These are phyloP conservation scores for Nicator chloris DNA, from an alignment of 2,113 vertebrate genomes.

Conservation along the genomic window DNA sequence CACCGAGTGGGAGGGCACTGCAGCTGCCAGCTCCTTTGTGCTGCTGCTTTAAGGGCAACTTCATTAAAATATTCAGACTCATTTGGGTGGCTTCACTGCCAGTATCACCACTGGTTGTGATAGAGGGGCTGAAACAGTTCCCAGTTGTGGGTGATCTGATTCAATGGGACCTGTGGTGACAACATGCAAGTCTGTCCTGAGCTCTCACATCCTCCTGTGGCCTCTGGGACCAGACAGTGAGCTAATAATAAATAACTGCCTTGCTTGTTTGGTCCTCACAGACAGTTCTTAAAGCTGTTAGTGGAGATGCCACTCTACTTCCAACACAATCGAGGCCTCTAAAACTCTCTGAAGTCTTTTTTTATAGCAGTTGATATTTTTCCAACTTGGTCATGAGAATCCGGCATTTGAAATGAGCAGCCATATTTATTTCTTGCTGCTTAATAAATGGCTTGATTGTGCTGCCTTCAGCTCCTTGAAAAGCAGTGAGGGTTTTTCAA, in stretches of 20 bases:
- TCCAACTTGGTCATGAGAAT: background rate
- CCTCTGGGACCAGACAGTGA: background rate
- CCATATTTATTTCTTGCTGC: background rate
- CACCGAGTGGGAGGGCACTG: background rate
- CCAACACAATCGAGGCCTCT: background rate
- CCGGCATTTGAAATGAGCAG: background rate
- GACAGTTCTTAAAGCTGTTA: background rate
- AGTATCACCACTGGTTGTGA: background rate
- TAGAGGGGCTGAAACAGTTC: background rate
- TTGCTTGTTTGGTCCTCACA: background rate
- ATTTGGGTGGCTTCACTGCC: background rate
- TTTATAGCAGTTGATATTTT: background rate
- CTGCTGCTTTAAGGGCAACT: background rate
- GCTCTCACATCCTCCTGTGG: background rate
- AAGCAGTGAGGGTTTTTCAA: background rate
- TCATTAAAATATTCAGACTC: accelerated
- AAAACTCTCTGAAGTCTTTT: background rate
- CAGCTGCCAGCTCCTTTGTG: background rate
- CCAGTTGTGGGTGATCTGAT: background rate
- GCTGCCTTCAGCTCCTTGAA: background rate
- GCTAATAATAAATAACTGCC: background rate
- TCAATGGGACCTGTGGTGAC: background rate
- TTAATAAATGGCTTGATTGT: background rate
- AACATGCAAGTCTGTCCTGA: accelerated
- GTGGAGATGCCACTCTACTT: background rate